Conservation (phyloP, 2,797 vertebrate species). For the Serranus cabrilla region DNA sequence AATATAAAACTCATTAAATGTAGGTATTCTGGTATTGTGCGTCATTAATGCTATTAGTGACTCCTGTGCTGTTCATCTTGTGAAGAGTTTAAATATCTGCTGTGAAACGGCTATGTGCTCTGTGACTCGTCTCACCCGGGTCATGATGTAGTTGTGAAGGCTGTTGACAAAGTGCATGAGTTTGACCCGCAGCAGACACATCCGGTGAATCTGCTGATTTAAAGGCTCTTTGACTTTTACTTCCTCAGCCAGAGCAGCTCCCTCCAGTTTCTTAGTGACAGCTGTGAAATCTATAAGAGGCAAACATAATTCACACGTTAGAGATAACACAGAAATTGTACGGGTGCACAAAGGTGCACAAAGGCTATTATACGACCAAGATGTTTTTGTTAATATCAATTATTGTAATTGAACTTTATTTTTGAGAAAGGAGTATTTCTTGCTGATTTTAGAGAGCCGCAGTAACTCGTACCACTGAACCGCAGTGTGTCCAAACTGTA, state of each 20-base stretch:
- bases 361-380: not conserved
- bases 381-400: not conserved
- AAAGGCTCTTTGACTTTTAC: slow-evolving; percentile 79
- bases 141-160: slow-evolving; percentile 99
- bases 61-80: not conserved
- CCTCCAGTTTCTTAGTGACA: slow-evolving; percentile 85
- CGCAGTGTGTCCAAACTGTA: slow-evolving; percentile 96
- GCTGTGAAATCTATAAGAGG: slow-evolving; percentile 86
- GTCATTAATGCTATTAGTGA: not conserved
- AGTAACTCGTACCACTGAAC: slow-evolving; percentile 90
- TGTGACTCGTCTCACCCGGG: slow-evolving; percentile 87
- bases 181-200: slow-evolving; percentile 97
- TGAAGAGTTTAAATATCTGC: not conserved
- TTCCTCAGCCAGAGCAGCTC: slow-evolving; percentile 74
- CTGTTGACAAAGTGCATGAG: slow-evolving; percentile 99
- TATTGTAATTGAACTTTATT: not conserved
- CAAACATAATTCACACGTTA: not conserved
- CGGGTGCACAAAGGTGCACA: not conserved
- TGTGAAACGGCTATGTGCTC: not conserved
- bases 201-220: slow-evolving; percentile 94
- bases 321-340: not conserved
- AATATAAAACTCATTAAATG: not conserved
- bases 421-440: not conserved
- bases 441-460: not conserved
- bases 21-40: not conserved